A percentile compares a stretch with the other conserved stretches of the same genome.
These are phyloP conservation scores for Hemichromis elongatus DNA, from an alignment of 2,113 vertebrate species.

Conservation along the genomic window DNA sequence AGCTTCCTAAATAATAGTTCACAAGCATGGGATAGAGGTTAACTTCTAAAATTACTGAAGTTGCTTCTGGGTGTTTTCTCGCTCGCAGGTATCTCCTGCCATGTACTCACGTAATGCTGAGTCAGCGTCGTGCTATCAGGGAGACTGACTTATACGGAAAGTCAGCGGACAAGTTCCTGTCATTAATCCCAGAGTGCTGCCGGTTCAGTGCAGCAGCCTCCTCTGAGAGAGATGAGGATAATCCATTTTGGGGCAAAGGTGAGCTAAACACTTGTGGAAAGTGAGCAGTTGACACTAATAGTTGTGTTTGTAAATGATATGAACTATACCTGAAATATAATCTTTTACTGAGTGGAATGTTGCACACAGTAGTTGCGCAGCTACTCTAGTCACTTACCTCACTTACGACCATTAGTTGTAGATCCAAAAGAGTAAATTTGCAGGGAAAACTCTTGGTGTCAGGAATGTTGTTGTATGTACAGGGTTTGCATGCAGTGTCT, in stretches of 20 bases:
- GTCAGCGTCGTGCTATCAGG: slow-evolving; percentile 88
- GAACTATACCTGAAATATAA: neutral
- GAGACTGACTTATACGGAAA: slow-evolving; percentile 91
- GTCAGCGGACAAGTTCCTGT: slow-evolving; percentile 90
- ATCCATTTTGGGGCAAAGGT: slow-evolving; percentile 84
- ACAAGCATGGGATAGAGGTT: too few relatives aligned
- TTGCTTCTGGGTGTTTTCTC: neutral
- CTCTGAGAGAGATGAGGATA: slow-evolving; percentile 78
- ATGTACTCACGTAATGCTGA: slow-evolving; percentile 95
- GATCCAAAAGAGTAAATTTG: neutral
- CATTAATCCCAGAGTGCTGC: slow-evolving; percentile 91
- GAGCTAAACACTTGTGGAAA: neutral
- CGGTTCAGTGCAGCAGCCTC: slow-evolving; percentile 55
- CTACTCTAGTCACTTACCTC: neutral
- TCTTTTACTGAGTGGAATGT: neutral
- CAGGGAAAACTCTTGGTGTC: neutral
- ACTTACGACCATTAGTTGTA: neutral
- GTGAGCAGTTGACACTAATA: neutral
- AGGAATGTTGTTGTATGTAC: neutral
- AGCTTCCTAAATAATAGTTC: neutral
- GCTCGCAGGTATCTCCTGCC: slow-evolving; percentile 88
- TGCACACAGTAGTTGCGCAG: neutral
- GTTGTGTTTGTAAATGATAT: neutral
- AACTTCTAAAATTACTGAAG: neutral
- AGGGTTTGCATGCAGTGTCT: neutral